Evolutionary conservation across 2,797 vertebrate genomes (phyloP), one percentile per base, ranked within the genome.

Genomic region (Ambastaia sidthimunki): DNA sequence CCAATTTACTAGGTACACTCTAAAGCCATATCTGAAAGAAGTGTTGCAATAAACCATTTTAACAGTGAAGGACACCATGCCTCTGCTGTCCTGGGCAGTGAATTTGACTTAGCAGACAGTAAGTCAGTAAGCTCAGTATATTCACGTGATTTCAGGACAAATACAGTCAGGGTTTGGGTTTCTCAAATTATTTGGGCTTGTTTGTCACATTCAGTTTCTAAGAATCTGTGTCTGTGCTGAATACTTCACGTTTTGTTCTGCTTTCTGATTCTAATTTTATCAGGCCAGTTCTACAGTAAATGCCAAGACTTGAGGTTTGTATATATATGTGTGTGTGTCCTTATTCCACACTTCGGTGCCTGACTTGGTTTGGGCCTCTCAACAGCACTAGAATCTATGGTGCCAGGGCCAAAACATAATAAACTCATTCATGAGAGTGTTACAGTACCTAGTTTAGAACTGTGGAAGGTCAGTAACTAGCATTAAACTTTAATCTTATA

Each of bases 251-350:
- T 65, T 80, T 63, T 65, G 12, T 57, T 79, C 16, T 59, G 23
- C 37, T 59, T 71, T 28, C 59, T 59, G 19, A 34, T 66, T 80
- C 78, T 80, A 87, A 84, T 83, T 85, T 70, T 59, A 78, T 62
- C 68, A 59, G 41, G 19, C 71, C 62, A 50, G 15, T 47, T 41
- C 23, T 63, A 18, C 18, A 31, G 60, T 59, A 41, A 5, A 41
- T 80, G 63, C 13, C 68, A 47, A 48, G 19, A 62, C 31, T 28
- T 41, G 68, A 68, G 50, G 9, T 41, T 66, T 31, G 48, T 13
- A 63, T 68, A 28, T 59, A 7, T 69, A 13, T 54, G 23, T 55
- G 1, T 31, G 13, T 54, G 7, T 70, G 57, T 48, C 6, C 60
- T 63, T 34, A 2, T 18, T 63, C 54, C 28, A 74, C 12, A 68